phyloP scores from a whole-genome alignment of 2,888 invertebrate species.

The Eristalinus sepulchralis region DNA sequence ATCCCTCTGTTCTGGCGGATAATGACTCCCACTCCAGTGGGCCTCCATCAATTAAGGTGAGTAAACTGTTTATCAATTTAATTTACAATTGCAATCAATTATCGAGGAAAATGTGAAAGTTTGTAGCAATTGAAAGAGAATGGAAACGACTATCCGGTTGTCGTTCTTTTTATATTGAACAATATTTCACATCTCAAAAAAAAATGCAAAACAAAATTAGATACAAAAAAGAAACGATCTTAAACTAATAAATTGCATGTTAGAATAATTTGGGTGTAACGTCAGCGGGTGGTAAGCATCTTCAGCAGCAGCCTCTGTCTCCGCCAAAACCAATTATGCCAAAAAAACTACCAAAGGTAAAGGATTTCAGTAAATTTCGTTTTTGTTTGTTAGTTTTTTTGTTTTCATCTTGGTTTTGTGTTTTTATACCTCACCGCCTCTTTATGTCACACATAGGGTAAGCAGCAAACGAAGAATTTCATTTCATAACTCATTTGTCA shows the following conservation, averaged over 20 bases:
- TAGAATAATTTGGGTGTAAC: slow-evolving; percentile 71
- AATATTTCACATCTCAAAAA: slow-evolving; percentile 13
- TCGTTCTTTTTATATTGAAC: slow-evolving; percentile 6
- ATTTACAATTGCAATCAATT: not conserved
- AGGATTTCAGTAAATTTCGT: slow-evolving; percentile 30
- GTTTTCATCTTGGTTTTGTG: slow-evolving; percentile 5
- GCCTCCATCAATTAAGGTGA: slow-evolving; percentile 92
- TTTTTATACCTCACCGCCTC: slow-evolving; percentile 1
- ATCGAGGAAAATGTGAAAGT: slow-evolving; percentile 2
- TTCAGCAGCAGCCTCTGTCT: slow-evolving; percentile 81
- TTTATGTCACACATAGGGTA: not conserved
- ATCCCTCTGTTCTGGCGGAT: slow-evolving; percentile 90
- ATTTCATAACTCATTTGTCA: not conserved
- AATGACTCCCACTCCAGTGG: slow-evolving; percentile 89
- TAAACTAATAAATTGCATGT: slow-evolving; percentile 70
- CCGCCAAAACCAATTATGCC: slow-evolving; percentile 80
- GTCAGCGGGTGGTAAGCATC: slow-evolving; percentile 71
- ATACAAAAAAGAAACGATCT: slow-evolving; percentile 66
- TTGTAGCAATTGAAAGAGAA: slow-evolving; percentile 51
- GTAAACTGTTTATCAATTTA: slow-evolving; percentile 54
- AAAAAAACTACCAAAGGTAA: slow-evolving; percentile 80
- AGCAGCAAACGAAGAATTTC: not conserved
- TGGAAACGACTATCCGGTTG: slow-evolving; percentile 6
- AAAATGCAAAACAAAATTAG: slow-evolving; percentile 51
- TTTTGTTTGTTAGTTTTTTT: slow-evolving; percentile 21